Evolutionary conservation across 2,797 vertebrate species (phyloP).

Genomic region (Halcyon smyrnensis): DNA sequence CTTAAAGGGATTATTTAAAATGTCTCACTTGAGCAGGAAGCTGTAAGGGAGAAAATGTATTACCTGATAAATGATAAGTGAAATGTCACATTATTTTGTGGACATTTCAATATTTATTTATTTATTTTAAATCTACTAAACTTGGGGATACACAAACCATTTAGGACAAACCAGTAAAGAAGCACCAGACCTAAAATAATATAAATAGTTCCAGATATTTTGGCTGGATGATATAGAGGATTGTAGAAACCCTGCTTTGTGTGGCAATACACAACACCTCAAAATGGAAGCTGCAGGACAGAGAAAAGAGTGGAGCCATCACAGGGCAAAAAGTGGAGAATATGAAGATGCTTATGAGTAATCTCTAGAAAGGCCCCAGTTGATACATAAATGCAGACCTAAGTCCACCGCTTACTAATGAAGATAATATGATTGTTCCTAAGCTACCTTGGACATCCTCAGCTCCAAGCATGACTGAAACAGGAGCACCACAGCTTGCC

Average conservation of each 20-base stretch:
- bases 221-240: conserved; percentile 75
- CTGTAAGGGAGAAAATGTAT: neutral
- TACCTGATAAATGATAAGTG: neutral
- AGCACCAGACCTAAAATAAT: neutral
- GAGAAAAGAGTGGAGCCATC: conserved; percentile 73
- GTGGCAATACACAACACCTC: conserved; percentile 74
- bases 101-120: neutral
- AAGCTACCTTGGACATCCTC: neutral
- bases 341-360: conserved; percentile 70
- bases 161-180: neutral
- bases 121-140: neutral
- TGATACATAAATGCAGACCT: neutral
- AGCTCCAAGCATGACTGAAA: neutral
- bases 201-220: neutral
- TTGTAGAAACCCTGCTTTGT: conserved; percentile 77
- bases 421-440: accelerated
- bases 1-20: neutral
- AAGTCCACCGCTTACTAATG: neutral
- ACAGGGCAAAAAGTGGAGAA: conserved; percentile 75
- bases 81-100: neutral
- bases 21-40: neutral
- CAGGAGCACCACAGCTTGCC: neutral
- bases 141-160: neutral
- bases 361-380: neutral
- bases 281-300: conserved; percentile 79